Evolutionary conservation across 2,888 invertebrate genomes (phyloP).

Genomic region (Calliopum simillimum): DNA sequence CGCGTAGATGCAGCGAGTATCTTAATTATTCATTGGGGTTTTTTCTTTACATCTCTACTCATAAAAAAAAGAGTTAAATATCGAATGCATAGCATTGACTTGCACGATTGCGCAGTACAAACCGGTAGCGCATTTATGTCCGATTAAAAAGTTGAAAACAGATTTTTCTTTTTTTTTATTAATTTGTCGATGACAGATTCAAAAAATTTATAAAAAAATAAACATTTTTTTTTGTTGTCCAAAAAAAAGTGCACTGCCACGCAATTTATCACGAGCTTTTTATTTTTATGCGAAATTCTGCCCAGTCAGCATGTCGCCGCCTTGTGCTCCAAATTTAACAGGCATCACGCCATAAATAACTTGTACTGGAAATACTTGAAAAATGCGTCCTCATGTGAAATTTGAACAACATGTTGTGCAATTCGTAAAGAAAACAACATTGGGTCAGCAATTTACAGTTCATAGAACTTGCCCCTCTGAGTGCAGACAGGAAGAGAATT

Average conservation of each 20-base stretch:
- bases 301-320: conserved; percentile 45
- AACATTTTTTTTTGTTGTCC: not conserved
- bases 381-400: not conserved
- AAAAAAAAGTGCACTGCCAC: conserved; percentile 12
- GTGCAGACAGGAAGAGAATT: not conserved
- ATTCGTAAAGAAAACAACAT: not conserved
- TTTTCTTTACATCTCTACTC: not conserved
- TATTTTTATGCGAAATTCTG: conserved; percentile 27
- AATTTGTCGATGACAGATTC: conserved; percentile 26
- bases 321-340: conserved; percentile 3
- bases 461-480: conserved; percentile 13
- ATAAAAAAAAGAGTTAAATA: not conserved
- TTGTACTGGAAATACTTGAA: not conserved
- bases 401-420: conserved; percentile 2
- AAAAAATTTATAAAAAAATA: conserved; percentile 19
- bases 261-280: too few species aligned
- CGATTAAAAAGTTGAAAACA: not conserved
- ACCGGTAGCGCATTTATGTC: conserved; percentile 11
- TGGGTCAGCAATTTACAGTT: conserved; percentile 9
- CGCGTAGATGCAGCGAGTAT: conserved; percentile 4
- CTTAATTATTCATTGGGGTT: conserved; percentile 2
- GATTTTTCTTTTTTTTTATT: conserved; percentile 11
- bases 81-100: not conserved
- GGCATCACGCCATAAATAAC: conserved; percentile 8
- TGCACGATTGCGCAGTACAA: conserved; percentile 18